Percentiles rank a stretch among this genome's conserved stretches.
These are phyloP conservation scores for Alcis repandata DNA, from an alignment of 2,888 invertebrate genomes.

Conservation along the genomic window DNA sequence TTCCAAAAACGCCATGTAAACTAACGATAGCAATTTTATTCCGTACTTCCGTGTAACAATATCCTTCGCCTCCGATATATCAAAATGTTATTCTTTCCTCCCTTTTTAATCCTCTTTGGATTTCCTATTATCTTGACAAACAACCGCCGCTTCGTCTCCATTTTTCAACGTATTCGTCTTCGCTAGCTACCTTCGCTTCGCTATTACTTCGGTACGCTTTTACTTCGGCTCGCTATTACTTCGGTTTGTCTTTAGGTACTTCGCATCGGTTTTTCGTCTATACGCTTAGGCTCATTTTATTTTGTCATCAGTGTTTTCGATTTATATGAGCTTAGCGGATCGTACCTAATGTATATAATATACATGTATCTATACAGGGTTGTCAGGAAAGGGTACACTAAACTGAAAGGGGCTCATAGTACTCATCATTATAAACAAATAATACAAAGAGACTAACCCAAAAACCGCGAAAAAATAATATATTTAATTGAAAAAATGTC, in stretches of 20 bases:
- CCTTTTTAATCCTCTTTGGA: constrained; percentile 35
- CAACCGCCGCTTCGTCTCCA: constrained; percentile 29
- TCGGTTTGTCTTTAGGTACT: background rate
- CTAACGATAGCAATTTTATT: background rate
- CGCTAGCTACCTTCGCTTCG: constrained; percentile 10
- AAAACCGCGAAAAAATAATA: too few species aligned
- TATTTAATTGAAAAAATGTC: too few species aligned
- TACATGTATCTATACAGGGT: too few species aligned
- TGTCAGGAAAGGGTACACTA: too few species aligned
- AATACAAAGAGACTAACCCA: too few species aligned
- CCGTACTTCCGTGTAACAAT: constrained; percentile 4
- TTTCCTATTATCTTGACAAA: constrained; percentile 34
- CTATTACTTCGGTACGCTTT: background rate
- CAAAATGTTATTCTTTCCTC: constrained; percentile 27
- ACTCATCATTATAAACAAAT: too few species aligned
- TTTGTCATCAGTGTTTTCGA: constrained; percentile 7
- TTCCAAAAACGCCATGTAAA: background rate
- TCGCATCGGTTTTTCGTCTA: too few species aligned
- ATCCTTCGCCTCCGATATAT: constrained; percentile 13
- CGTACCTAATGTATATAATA: too few species aligned
- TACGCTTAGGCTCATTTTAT: constrained; percentile 6
- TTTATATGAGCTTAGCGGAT: background rate
- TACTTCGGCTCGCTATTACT: background rate
- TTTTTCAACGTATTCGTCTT: constrained; percentile 27
- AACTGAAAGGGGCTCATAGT: too few species aligned